These are phyloP conservation scores for Elymnias hypermnestra DNA, from an alignment of 1,140 invertebrate species.

Conservation along the genomic window DNA sequence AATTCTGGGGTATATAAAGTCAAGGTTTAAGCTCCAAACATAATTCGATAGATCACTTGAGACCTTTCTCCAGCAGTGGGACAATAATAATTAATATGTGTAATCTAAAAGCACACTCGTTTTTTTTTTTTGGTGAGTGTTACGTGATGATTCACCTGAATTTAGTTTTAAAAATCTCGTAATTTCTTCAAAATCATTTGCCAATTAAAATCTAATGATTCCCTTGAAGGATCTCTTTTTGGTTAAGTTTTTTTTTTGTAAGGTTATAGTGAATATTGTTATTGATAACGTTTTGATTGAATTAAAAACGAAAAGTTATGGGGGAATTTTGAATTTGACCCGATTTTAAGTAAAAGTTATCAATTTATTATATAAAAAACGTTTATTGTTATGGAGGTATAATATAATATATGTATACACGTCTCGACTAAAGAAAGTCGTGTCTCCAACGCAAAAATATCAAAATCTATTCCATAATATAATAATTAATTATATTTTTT, in stretches of 20 bases:
- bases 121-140: too few relatives aligned
- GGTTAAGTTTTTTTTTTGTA: constrained; percentile 51
- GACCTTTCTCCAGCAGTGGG: too few relatives aligned
- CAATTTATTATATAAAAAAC: constrained; percentile 1
- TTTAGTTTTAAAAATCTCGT: background rate
- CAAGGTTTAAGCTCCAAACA: too few relatives aligned
- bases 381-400: constrained; percentile 8
- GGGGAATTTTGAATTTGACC: constrained; percentile 60
- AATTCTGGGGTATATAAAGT: too few relatives aligned
- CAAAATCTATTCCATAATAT: too few relatives aligned
- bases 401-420: too few relatives aligned
- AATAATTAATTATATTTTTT: background rate
- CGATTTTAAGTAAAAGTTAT: constrained; percentile 11
- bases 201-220: constrained; percentile 43
- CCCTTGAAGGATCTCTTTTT: constrained; percentile 64
- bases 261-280: constrained; percentile 35
- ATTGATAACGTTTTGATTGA: constrained; percentile 25
- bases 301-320: constrained; percentile 36
- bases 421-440: background rate
- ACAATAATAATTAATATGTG: too few relatives aligned
- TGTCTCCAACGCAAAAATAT: background rate
- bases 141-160: constrained; percentile 1
- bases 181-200: constrained; percentile 32
- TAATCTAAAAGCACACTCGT: background rate
- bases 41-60: too few relatives aligned